Percentiles rank a stretch among this genome's conserved stretches.
Conservation (phyloP, 1,140 invertebrate genomes). For the Heliconius melpomene region DNA sequence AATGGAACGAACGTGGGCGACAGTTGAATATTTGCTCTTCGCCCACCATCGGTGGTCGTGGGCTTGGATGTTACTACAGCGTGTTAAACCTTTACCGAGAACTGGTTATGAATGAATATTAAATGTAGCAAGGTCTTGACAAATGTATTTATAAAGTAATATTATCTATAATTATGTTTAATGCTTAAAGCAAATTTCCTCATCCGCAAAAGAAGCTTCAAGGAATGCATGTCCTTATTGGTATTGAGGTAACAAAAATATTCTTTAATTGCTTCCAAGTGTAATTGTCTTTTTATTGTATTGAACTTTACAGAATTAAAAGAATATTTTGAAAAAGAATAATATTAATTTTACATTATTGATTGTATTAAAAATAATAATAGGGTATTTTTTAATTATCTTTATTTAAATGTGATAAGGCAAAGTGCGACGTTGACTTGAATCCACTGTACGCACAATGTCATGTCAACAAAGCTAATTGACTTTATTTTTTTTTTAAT, state of each 20-base stretch:
- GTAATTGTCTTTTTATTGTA: neutral
- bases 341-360: neutral
- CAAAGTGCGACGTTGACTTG: too few relatives aligned
- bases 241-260: neutral
- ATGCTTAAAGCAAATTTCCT: neutral
- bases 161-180: neutral
- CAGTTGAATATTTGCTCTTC: conserved; percentile 37
- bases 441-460: too few relatives aligned
- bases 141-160: conserved; percentile 5
- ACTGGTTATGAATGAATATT: conserved; percentile 39
- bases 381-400: neutral
- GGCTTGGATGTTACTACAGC: conserved; percentile 36
- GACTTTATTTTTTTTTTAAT: too few relatives aligned
- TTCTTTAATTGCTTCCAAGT: neutral
- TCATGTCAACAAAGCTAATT: too few relatives aligned
- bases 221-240: neutral
- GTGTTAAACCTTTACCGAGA: conserved; percentile 35
- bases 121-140: conserved; percentile 35
- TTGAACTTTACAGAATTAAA: neutral
- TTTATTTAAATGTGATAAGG: too few relatives aligned
- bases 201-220: neutral
- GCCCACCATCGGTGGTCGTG: conserved; percentile 42
- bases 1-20: conserved; percentile 49
- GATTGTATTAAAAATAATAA: neutral
- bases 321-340: neutral